Evolutionary conservation across 1,140 invertebrate genomes (phyloP), one percentile per base, ranked within the genome.

Genomic region (Bombus balteatus): DNA sequence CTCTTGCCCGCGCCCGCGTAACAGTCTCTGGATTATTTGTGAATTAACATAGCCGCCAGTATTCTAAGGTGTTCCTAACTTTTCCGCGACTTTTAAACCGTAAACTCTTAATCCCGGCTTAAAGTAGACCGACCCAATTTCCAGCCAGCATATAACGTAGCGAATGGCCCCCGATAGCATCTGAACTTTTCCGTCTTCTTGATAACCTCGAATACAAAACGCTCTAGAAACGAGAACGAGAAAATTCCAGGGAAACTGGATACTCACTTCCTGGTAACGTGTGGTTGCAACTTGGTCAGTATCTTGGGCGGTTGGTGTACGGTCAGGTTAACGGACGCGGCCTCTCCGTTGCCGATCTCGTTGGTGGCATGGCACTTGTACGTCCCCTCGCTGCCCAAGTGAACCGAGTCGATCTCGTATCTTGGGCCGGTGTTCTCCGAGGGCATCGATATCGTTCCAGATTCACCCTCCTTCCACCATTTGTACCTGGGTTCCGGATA

Each of bases 301-400:
- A 99, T 97, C 82, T 97, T 97, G 0, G 98, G 98, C 2, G 98
- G 97, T 92, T 99, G 98, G 91, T 98, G 97, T 0, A 99, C 98
- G 92, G 97, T 97, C 6, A 99, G 95, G 76, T 97, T 96, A 22
- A 98, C 98, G 0, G 97, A 97, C 0, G 98, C 98, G 70, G 97
- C 96, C 88, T 98, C 97, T 1, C 98, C 98, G 73, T 97, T 97
- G 9, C 98, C 98, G 83, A 99, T 96, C 93, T 98, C 98, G 91
- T 99, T 99, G 32, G 97, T 97, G 0, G 98, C 98, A 92, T 98
- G 97, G 92, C 98, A 99, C 91, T 97, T 97, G 93, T 99, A 99
- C 34, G 97, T 97, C 4, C 98, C 98, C 94, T 99, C 98, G 91
- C 97, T 98, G 22, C 96, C 97, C 34, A 98, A 95, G 91, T 98